These are phyloP conservation scores for Balanococcus diminutus DNA, from an alignment of 2,888 invertebrate genomes.

Conservation along the genomic window DNA sequence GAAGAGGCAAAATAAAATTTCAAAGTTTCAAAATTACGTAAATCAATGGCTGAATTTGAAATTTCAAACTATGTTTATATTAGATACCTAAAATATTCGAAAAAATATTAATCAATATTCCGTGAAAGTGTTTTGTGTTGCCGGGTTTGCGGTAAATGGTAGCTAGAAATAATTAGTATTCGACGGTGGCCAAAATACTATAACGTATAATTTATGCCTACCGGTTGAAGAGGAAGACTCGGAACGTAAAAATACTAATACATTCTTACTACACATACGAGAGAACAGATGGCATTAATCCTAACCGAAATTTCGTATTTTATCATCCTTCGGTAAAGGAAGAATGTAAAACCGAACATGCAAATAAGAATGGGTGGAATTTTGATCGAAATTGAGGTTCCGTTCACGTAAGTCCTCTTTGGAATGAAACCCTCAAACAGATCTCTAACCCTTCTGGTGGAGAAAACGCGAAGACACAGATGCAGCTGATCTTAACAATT, in stretches of 20 bases:
- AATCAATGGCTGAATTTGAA: too few relatives aligned
- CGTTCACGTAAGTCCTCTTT: conserved; percentile 4
- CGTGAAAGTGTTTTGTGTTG: neutral
- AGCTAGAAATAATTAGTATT: conserved; percentile 39
- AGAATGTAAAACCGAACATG: conserved; percentile 50
- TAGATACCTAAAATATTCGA: neutral
- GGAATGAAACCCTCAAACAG: conserved; percentile 43
- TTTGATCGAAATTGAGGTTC: conserved; percentile 49
- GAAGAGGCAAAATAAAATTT: too few relatives aligned
- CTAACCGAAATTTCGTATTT: conserved; percentile 54
- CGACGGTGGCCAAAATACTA: neutral
- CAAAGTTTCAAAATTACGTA: too few relatives aligned
- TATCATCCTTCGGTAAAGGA: conserved; percentile 47
- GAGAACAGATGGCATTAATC: conserved; percentile 53
- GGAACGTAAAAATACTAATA: conserved; percentile 20
- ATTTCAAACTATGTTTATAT: too few relatives aligned
- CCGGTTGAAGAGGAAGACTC: conserved; percentile 45
- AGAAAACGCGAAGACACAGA: conserved; percentile 47
- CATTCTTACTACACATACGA: conserved; percentile 7
- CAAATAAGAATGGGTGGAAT: conserved; percentile 54
- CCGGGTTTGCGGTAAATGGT: conserved; percentile 28
- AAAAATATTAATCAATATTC: conserved; percentile 32
- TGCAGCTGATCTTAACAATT: conserved; percentile 55
- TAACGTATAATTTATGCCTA: conserved; percentile 50
- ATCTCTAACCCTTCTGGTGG: conserved; percentile 43